Conservation (phyloP, 2,888 invertebrate genomes). For the Apodemia zela region DNA sequence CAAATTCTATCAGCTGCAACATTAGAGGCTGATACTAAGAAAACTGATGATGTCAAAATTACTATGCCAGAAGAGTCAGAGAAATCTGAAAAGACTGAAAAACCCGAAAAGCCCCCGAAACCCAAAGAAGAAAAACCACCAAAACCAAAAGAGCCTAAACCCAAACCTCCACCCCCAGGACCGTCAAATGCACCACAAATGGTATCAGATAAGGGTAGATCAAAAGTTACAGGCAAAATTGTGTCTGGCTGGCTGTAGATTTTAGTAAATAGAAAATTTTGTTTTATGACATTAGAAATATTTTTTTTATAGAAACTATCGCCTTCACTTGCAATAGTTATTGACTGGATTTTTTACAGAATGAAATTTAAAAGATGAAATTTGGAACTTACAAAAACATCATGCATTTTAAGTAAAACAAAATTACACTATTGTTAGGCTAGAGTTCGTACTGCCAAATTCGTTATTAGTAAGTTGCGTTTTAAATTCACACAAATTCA, state of each 20-base stretch:
- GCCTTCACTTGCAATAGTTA: not conserved
- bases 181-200: conserved; percentile 56
- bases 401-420: not conserved
- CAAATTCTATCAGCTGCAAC: conserved; percentile 63
- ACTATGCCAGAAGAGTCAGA: conserved; percentile 26
- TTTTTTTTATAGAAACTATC: not conserved
- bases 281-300: not conserved
- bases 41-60: conserved; percentile 35
- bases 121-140: conserved; percentile 38
- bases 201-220: conserved; percentile 82
- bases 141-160: conserved; percentile 36
- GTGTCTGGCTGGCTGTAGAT: conserved; percentile 87
- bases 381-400: not conserved
- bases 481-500: conserved; percentile 3
- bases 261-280: not conserved
- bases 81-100: conserved; percentile 23
- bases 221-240: conserved; percentile 86
- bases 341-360: not conserved
- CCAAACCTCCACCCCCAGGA: conserved; percentile 54
- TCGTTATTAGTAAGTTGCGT: not conserved
- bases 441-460: conserved; percentile 10
- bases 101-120: conserved; percentile 27
- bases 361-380: not conserved
- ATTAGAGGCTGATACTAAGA: conserved; percentile 48
- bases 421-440: not conserved